Percentiles rank a stretch among this genome's conserved stretches.
Evolutionary conservation across 2,113 vertebrate genomes (phyloP).

Genomic region (Cinclus mexicanus): DNA sequence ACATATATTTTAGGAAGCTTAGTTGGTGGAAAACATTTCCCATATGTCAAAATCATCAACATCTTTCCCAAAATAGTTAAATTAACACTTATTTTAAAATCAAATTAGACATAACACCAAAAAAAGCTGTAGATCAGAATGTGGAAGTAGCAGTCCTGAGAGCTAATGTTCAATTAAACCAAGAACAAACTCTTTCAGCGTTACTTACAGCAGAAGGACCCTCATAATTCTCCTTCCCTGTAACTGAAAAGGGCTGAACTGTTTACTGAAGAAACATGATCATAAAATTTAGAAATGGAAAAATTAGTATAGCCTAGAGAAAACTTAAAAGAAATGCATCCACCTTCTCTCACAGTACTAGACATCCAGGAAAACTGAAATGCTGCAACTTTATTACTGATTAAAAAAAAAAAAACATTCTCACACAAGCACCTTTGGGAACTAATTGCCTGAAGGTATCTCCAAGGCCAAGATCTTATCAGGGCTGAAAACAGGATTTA

Average conservation of each 20-base stretch:
- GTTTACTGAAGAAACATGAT: background rate
- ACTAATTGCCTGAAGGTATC: background rate
- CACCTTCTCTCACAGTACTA: background rate
- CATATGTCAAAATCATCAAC: background rate
- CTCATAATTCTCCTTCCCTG: background rate
- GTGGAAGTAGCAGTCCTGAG: background rate
- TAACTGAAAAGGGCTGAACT: background rate
- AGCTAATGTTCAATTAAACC: background rate
- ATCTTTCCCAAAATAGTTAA: slow-evolving; percentile 37
- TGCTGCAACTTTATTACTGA: background rate
- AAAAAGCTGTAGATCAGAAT: background rate
- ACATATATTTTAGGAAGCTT: slow-evolving; percentile 6
- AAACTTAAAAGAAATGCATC: background rate
- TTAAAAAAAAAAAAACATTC: background rate
- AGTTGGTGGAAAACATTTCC: background rate
- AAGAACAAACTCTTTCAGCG: background rate
- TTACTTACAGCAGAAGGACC: background rate
- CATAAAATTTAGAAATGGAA: background rate
- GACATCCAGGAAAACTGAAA: background rate
- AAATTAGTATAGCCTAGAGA: background rate
- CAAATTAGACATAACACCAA: background rate
- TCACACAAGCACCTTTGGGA: background rate
- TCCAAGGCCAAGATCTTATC: background rate
- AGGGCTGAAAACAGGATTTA: slow-evolving; percentile 10
- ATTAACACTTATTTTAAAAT: slow-evolving; percentile 31